These are phyloP conservation scores for Paralvinella palmiformis DNA, from an alignment of 1,140 invertebrate genomes.

Conservation along the genomic window DNA sequence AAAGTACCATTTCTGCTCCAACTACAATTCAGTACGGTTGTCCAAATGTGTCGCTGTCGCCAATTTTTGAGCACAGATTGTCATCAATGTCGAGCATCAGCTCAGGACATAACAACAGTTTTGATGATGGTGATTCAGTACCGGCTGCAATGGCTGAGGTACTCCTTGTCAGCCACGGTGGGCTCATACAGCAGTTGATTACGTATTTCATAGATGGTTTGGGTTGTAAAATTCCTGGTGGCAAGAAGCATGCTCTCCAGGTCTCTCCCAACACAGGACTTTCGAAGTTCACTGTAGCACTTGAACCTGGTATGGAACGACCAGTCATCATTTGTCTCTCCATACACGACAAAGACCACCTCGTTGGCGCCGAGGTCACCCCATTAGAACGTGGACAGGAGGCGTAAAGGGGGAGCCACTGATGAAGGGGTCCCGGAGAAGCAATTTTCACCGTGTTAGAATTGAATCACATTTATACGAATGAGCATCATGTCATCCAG, in stretches of 20 bases:
- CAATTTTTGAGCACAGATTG: conserved; percentile 35
- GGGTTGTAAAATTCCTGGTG: conserved; percentile 45
- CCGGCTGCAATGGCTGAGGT: conserved; percentile 39
- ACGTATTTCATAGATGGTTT: conserved; percentile 44
- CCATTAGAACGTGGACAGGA: too few species aligned
- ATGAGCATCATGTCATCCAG: too few species aligned
- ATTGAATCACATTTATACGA: too few species aligned
- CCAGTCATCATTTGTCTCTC: conserved; percentile 33
- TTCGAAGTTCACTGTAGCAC: conserved; percentile 38
- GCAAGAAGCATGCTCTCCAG: conserved; percentile 36
- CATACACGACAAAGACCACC: conserved; percentile 41
- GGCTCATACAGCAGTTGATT: conserved; percentile 43
- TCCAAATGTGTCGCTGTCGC: conserved; percentile 45
- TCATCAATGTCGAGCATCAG: conserved; percentile 36
- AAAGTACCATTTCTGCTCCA: conserved; percentile 12
- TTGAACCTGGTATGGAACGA: conserved; percentile 22
- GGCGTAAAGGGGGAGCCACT: too few species aligned
- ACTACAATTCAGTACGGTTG: conserved; percentile 26
- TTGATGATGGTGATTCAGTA: conserved; percentile 41
- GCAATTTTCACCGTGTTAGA: too few species aligned
- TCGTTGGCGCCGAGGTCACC: conserved; percentile 13
- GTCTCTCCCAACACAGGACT: conserved; percentile 45
- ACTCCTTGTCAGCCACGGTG: conserved; percentile 47
- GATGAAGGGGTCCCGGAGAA: too few species aligned
- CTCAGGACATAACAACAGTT: conserved; percentile 43